These are phyloP conservation scores for Volucella inanis DNA, from an alignment of 2,888 invertebrate species.

Conservation along the genomic window DNA sequence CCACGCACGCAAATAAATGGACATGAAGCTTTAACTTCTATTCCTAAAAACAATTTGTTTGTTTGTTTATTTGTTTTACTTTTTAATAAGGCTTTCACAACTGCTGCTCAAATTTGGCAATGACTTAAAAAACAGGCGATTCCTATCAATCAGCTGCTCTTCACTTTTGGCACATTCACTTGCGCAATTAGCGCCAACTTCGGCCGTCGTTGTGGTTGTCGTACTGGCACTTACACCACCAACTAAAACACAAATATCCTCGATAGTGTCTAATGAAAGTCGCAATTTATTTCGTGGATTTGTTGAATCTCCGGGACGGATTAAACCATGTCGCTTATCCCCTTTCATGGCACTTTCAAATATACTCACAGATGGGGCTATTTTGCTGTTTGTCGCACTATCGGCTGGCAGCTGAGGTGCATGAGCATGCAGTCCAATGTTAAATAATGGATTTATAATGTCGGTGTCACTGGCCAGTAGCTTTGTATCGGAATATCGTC, in stretches of 20 bases:
- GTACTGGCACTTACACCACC: slow-evolving; percentile 46
- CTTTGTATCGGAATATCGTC: slow-evolving; percentile 83
- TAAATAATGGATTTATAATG: slow-evolving; percentile 78
- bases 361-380: slow-evolving; percentile 77
- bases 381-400: slow-evolving; percentile 26
- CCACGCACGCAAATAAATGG: slow-evolving; percentile 62
- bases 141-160: slow-evolving; percentile 77
- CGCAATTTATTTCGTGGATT: slow-evolving; percentile 83
- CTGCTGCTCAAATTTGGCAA: slow-evolving; percentile 89
- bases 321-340: slow-evolving; percentile 58
- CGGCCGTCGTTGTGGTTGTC: slow-evolving; percentile 57
- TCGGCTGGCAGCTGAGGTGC: slow-evolving; percentile 43
- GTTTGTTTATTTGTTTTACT: slow-evolving; percentile 73
- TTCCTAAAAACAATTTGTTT: slow-evolving; percentile 49
- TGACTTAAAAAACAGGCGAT: slow-evolving; percentile 84
- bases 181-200: slow-evolving; percentile 57
- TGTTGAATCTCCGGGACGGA: slow-evolving; percentile 76
- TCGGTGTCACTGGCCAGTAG: slow-evolving; percentile 79
- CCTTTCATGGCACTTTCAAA: slow-evolving; percentile 81
- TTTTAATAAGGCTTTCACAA: slow-evolving; percentile 86
- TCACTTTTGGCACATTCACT: slow-evolving; percentile 72
- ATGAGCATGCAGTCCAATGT: slow-evolving; percentile 64
- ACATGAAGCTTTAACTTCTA: slow-evolving; percentile 46
- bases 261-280: slow-evolving; percentile 80
- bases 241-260: slow-evolving; percentile 66